These are phyloP conservation scores for Notodonta dromedarius DNA, from an alignment of 2,888 invertebrate species.

Conservation along the genomic window DNA sequence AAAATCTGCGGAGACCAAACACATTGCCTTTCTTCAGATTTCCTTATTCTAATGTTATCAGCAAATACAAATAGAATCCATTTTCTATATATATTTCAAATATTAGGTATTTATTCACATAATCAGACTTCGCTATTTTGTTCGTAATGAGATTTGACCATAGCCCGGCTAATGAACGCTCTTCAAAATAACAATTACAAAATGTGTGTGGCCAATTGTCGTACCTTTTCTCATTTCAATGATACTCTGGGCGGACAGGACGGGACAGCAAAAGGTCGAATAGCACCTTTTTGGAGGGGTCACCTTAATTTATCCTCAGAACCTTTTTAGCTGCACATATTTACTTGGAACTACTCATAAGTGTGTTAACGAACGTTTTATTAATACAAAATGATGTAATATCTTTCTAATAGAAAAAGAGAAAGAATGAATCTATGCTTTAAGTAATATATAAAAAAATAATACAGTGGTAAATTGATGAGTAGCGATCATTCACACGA, in stretches of 20 bases:
- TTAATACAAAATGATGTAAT: neutral
- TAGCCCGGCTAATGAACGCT: neutral
- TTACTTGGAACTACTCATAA: neutral
- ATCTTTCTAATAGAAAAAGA: neutral
- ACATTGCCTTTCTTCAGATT: too few relatives aligned
- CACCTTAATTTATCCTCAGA: slow-evolving; percentile 8
- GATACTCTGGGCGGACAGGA: slow-evolving; percentile 11
- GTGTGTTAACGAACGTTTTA: slow-evolving; percentile 4
- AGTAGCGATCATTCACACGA: too few relatives aligned
- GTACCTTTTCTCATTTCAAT: slow-evolving; percentile 2
- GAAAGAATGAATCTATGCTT: neutral
- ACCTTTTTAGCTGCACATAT: slow-evolving; percentile 16
- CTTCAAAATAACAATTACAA: slow-evolving; percentile 4
- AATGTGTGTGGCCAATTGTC: neutral
- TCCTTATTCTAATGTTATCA: too few relatives aligned
- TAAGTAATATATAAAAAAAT: too few relatives aligned
- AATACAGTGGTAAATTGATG: too few relatives aligned
- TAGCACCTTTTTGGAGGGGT: slow-evolving; percentile 20
- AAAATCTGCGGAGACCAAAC: too few relatives aligned
- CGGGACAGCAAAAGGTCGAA: slow-evolving; percentile 21
- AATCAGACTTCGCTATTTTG: too few relatives aligned
- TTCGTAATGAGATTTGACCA: neutral
- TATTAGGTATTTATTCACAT: too few relatives aligned
- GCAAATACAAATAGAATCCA: too few relatives aligned
- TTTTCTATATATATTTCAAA: too few relatives aligned